These are phyloP conservation scores for Sparus aurata DNA, from an alignment of 2,797 vertebrate genomes.

Conservation along the genomic window DNA sequence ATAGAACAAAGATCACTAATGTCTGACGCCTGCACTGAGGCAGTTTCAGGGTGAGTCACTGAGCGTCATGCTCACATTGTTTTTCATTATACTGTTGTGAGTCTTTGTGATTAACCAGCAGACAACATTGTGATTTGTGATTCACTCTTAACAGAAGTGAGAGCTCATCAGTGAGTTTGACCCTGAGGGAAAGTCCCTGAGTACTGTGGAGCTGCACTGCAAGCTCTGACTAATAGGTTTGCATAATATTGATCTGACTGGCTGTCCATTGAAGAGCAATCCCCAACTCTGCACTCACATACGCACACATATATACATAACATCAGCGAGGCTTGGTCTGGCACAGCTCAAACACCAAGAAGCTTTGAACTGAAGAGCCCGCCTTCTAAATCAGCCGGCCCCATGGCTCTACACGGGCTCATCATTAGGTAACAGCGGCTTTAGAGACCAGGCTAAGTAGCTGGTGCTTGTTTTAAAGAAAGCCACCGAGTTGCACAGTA, in stretches of 20 bases:
- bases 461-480: slow-evolving; percentile 41
- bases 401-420: slow-evolving; percentile 74
- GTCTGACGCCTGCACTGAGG: not conserved
- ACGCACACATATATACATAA: slow-evolving; percentile 25
- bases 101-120: slow-evolving; percentile 15
- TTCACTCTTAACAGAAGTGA: slow-evolving; percentile 54
- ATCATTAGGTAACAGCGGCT: slow-evolving; percentile 81
- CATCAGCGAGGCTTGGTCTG: slow-evolving; percentile 32
- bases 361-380: slow-evolving; percentile 65
- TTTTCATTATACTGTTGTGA: not conserved
- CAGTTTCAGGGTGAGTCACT: not conserved
- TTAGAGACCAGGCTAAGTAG: slow-evolving; percentile 74
- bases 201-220: slow-evolving; percentile 48
- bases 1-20: not conserved
- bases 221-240: slow-evolving; percentile 80
- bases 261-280: slow-evolving; percentile 56
- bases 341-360: slow-evolving; percentile 59
- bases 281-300: slow-evolving; percentile 25
- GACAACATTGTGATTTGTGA: slow-evolving; percentile 37
- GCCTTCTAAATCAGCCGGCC: slow-evolving; percentile 67
- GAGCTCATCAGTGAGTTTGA: slow-evolving; percentile 63
- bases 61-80: not conserved
- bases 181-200: slow-evolving; percentile 66
- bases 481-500: slow-evolving; percentile 48
- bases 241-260: slow-evolving; percentile 78